These are phyloP conservation scores for Dendropsophus ebraccatus DNA, from an alignment of 2,113 vertebrate species.

Conservation along the genomic window DNA sequence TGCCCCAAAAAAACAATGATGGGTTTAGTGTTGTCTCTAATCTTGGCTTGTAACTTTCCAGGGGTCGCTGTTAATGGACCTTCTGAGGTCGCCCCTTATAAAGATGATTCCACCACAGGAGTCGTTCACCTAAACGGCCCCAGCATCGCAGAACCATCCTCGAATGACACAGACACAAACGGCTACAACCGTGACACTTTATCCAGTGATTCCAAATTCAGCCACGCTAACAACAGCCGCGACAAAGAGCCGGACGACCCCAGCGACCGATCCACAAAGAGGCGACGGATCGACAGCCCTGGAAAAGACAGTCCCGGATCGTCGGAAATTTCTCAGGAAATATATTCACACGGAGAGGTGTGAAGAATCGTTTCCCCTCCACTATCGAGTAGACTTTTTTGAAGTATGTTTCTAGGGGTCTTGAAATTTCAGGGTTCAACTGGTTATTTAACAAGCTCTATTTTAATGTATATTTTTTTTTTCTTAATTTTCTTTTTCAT, in stretches of 20 bases:
- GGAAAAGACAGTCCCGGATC: constrained; percentile 75
- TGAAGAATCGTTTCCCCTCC: constrained; percentile 64
- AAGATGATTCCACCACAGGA: constrained; percentile 76
- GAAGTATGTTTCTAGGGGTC: constrained; percentile 34
- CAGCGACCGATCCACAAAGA: constrained; percentile 77
- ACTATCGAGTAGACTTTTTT: constrained; percentile 62
- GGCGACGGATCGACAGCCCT: constrained; percentile 76
- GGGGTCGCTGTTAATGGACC: constrained; percentile 79
- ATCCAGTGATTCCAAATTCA: constrained; percentile 70
- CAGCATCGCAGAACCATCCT: constrained; percentile 68
- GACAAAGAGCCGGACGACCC: constrained; percentile 74
- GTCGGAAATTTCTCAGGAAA: constrained; percentile 74
- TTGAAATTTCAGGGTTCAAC: constrained; percentile 41
- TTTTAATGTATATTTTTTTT: constrained; percentile 23
- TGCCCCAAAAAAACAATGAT: not conserved
- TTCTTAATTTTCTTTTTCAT: not conserved
- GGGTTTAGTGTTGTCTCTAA: not conserved
- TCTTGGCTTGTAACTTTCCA: constrained; percentile 65
- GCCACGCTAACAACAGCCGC: constrained; percentile 68
- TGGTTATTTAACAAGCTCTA: constrained; percentile 41
- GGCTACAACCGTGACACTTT: constrained; percentile 77
- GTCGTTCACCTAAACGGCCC: constrained; percentile 80
- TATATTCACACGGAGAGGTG: constrained; percentile 70
- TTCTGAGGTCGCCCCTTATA: constrained; percentile 63
- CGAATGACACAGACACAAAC: constrained; percentile 79